These are phyloP conservation scores for Phrynocephalus forsythii DNA, from an alignment of 2,797 vertebrate genomes.

Conservation along the genomic window DNA sequence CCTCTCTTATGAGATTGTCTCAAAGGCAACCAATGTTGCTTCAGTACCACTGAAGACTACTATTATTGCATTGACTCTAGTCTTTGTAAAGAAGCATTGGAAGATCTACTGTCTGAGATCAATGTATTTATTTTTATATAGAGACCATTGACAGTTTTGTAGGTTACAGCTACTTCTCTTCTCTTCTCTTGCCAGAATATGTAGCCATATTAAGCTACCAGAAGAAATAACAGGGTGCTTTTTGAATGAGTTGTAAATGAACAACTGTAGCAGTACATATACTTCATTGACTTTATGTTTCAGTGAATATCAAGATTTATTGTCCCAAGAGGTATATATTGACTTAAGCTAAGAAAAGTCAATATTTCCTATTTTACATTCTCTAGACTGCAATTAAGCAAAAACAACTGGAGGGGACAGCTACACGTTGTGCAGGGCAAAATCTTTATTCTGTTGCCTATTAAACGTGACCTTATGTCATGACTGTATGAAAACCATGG, in stretches of 20 bases:
- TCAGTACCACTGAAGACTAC: neutral
- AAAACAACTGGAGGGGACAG: slow-evolving; percentile 32
- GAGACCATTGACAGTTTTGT: neutral
- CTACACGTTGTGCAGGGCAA: neutral
- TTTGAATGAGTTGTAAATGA: slow-evolving; percentile 18
- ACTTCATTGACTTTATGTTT: slow-evolving; percentile 41
- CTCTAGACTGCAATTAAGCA: slow-evolving; percentile 35
- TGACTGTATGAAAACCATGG: neutral
- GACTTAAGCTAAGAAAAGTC: slow-evolving; percentile 30
- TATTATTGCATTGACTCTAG: neutral
- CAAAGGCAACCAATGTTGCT: no score
- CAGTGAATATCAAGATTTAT: slow-evolving; percentile 45
- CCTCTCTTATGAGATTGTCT: neutral
- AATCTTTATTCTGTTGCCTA: slow-evolving; percentile 29
- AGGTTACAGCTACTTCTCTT: neutral
- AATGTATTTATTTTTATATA: neutral
- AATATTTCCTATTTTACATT: slow-evolving; percentile 42
- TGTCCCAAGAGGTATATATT: slow-evolving; percentile 43
- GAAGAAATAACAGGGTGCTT: neutral
- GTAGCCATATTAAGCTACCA: neutral
- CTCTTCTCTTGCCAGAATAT: neutral
- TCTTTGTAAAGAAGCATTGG: neutral
- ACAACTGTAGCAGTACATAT: slow-evolving; percentile 16
- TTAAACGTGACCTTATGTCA: slow-evolving; percentile 37
- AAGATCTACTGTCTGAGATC: neutral